A percentile compares a stretch with the other conserved stretches of the same genome.
These are phyloP conservation scores for Macaria liturata DNA, from an alignment of 2,888 invertebrate genomes.

Conservation along the genomic window DNA sequence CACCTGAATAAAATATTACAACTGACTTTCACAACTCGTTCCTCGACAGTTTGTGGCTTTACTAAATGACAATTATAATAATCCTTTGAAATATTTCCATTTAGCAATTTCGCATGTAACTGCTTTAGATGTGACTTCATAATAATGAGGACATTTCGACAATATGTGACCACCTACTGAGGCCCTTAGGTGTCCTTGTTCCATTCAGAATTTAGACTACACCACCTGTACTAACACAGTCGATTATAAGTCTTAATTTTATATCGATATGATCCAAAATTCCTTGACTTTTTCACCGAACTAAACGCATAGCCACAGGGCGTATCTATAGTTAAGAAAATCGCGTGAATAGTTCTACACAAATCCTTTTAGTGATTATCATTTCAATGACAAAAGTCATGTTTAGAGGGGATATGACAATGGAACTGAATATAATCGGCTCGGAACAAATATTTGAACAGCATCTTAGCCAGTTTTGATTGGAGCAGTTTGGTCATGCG, in stretches of 20 bases:
- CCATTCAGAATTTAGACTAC: constrained; percentile 43
- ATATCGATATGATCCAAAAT: constrained; percentile 27
- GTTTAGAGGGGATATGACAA: constrained; percentile 63
- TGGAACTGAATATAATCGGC: constrained; percentile 29
- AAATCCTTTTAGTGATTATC: constrained; percentile 80
- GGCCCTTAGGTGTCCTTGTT: constrained; percentile 73
- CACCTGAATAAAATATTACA: too few species aligned
- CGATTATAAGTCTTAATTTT: constrained; percentile 36
- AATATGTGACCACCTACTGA: constrained; percentile 70
- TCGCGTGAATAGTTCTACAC: constrained; percentile 76
- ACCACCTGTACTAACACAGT: constrained; percentile 3
- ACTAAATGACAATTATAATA: not conserved
- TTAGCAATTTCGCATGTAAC: constrained; percentile 33
- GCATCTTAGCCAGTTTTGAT: constrained; percentile 25
- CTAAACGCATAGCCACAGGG: constrained; percentile 73
- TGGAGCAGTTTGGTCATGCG: constrained; percentile 30
- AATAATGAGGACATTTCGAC: constrained; percentile 64
- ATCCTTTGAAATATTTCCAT: constrained; percentile 1
- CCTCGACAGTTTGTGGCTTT: not conserved
- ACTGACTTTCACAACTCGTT: too few species aligned
- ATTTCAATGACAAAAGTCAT: constrained; percentile 80
- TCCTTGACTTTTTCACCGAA: constrained; percentile 30
- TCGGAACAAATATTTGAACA: constrained; percentile 34
- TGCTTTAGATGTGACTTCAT: constrained; percentile 25
- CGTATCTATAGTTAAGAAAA: constrained; percentile 77